Base-by-base conservation (phyloP, 2,888 invertebrate species). In the Drosophila emarginata region DNA sequence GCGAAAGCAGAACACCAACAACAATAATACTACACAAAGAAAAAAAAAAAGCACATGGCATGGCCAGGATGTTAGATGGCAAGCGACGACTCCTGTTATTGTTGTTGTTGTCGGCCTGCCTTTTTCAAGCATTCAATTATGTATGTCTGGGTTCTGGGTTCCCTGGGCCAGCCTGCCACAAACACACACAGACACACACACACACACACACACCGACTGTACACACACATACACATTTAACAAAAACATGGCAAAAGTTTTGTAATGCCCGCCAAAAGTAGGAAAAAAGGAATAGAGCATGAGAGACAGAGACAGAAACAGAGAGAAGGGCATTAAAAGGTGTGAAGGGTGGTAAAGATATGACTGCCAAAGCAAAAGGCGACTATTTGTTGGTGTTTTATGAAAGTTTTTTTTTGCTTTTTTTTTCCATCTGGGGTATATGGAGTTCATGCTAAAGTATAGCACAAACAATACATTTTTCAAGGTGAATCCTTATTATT, bases 41-140 rank as follows among this genome's bases (percentile, higher is more conserved):
- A 39, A 59, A 67, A 59, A 62, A 59, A 64, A 77, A 67, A 77
- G 57, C 76, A 68, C 71, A 73, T 60, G 69, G 65, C 64, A 61
- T 52, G 67, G 58, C 73, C 73, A 82, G 79, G 73, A 77, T 82
- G 74, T 83, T 81, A 78, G 87, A 67, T 83, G 71, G 78, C 64
- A 80, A 70, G 63, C 79, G 54, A 50, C 50, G 32, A 45, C 62
- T 64, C 59, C 32, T 64, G 45, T 51, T 53, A 59, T 64, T 66
- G 37, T 12, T 67, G 64, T 12, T 74, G 71, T 67, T 66, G 65
- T 76, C 74, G 81, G 79, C 74, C 72, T 75, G 83, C 82, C 86
- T 83, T 87, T 83, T 85, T 79, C 88, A 74, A 86, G 84, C 88
- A 87, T 87, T 88, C 82, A 83, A 83, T 83, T 83, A 83, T 83